Evolutionary conservation across 2,888 invertebrate genomes (phyloP), one percentile per base, ranked within the genome.

Genomic region (Dastarcus helophoroides): DNA sequence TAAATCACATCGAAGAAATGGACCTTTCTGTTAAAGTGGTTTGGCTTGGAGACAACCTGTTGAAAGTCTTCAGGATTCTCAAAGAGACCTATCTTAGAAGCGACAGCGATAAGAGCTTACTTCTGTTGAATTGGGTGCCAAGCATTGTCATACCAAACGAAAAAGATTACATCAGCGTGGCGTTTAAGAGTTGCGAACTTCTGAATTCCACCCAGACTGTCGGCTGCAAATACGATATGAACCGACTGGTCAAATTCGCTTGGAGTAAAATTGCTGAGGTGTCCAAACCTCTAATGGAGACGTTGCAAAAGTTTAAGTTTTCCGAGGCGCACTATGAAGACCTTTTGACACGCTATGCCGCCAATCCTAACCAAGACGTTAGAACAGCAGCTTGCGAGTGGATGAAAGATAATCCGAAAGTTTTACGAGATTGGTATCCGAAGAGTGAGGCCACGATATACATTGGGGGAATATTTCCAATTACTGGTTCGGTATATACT

Each of bases 401-500:
- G 82, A 55, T 84, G 40, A 51, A 42, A 14, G 47, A 62, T 1
- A 67, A 71, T 43, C 40, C 59, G 3, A 40, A 59, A 1, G 55
- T 58, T 1, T 67, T 73, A 60, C 44, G 38, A 1, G 36, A 49
- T 2, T 74, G 73, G 75, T 56, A 41, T 14, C 50, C 53, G 5
- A 56, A 58, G 21, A 53, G 56, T 12, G 59, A 50, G 40, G 63
- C 45, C 33, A 50, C 54, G 3, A 57, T 79, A 6, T 67, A 65
- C 43, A 69, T 80, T 19, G 77, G 76, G 11, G 80, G 79, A 1
- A 76, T 80, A 43, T 80, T 83, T 51, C 82, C 84, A 0, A 61
- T 80, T 37, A 65, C 62, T 15, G 72, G 73, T 1, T 59, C 65
- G 0, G 64, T 66, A 5, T 74, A 73, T 51, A 67, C 65, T 2